These are phyloP conservation scores for Gobius niger DNA, from an alignment of 2,113 vertebrate species.

Conservation along the genomic window DNA sequence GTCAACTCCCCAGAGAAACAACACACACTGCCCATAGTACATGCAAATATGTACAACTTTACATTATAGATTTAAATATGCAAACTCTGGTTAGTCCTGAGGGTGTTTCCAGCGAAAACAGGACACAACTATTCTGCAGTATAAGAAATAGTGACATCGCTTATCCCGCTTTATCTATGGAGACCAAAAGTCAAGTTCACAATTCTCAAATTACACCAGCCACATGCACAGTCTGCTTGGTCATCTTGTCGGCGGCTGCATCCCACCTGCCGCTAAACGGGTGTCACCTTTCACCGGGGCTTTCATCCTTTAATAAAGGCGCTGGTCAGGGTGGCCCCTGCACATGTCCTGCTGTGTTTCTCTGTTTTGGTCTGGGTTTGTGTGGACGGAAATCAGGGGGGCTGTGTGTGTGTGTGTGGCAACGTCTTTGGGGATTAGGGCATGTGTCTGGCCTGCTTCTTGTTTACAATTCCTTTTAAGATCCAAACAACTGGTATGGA, in stretches of 20 bases:
- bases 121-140: not conserved
- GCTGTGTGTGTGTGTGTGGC: conserved; percentile 24
- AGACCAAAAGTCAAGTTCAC: not conserved
- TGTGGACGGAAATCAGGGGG: not conserved
- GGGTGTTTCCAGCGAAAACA: not conserved
- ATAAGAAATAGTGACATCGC: too few species aligned
- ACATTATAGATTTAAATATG: conserved; percentile 7
- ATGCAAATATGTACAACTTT: conserved; percentile 15
- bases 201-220: conserved; percentile 18
- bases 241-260: conserved; percentile 11
- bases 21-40: not conserved
- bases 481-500: conserved; percentile 6
- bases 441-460: conserved; percentile 8
- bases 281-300: conserved; percentile 39
- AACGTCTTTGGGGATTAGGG: conserved; percentile 22
- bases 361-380: conserved; percentile 11
- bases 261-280: conserved; percentile 11
- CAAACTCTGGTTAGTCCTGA: conserved; percentile 9
- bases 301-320: conserved; percentile 27
- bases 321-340: conserved; percentile 11
- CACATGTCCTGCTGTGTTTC: conserved; percentile 5
- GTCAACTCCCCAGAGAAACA: conserved; percentile 28
- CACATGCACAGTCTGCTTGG: not conserved
- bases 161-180: not conserved
- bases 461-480: conserved; percentile 45